phyloP scores from a whole-genome alignment of 2,113 vertebrate species.

The Sisor rabdophorus region DNA sequence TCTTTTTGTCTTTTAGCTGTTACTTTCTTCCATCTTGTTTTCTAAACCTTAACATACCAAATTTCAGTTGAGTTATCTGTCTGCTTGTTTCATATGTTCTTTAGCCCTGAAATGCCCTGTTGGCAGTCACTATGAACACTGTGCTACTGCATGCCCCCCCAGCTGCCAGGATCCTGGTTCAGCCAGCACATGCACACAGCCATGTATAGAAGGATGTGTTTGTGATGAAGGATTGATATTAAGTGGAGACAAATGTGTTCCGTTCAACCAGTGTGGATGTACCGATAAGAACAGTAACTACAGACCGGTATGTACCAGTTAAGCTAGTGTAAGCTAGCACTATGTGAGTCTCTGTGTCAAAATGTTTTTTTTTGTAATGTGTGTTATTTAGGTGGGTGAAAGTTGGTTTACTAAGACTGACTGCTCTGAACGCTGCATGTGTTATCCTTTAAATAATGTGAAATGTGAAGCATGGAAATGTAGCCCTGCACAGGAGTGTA shows the following conservation, averaged over 20 bases:
- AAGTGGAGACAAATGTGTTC: constrained; percentile 77
- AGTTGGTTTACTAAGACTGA: constrained; percentile 71
- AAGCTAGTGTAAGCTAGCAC: not conserved
- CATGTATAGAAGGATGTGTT: constrained; percentile 77
- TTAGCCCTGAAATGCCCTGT: constrained; percentile 72
- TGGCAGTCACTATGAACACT: constrained; percentile 69
- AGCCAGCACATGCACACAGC: constrained; percentile 56
- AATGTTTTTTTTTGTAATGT: not conserved
- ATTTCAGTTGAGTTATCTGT: not conserved
- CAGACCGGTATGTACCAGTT: constrained; percentile 65
- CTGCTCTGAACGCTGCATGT: constrained; percentile 79
- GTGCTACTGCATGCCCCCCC: constrained; percentile 68
- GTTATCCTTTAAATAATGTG: constrained; percentile 59
- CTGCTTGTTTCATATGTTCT: constrained; percentile 1
- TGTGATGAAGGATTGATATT: constrained; percentile 69
- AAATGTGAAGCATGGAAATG: constrained; percentile 76
- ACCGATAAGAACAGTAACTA: constrained; percentile 69
- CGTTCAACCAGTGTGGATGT: constrained; percentile 74
- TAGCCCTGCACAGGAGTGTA: constrained; percentile 76
- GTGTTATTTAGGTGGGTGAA: constrained; percentile 67
- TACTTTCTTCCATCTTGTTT: not conserved
- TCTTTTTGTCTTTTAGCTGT: not conserved
- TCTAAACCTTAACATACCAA: not conserved
- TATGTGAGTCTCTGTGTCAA: not conserved
- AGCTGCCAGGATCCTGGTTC: constrained; percentile 67